Evolutionary conservation across 2,888 invertebrate genomes (phyloP).

Genomic region (Phorcus lineatus): DNA sequence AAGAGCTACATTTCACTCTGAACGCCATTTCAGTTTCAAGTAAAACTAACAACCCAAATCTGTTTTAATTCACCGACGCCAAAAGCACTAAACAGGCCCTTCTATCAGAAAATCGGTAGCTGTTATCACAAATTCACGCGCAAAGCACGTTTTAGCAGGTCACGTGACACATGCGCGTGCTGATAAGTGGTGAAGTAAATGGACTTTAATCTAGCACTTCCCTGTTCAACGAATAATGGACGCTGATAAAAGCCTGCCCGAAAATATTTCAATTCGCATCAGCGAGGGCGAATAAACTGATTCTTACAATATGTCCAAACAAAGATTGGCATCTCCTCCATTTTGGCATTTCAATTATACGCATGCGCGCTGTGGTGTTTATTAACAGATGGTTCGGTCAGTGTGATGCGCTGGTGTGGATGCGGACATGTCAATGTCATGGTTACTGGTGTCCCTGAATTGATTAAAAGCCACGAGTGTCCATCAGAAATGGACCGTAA

Average conservation of each 20-base stretch:
- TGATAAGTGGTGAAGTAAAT: neutral
- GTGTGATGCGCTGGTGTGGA: neutral
- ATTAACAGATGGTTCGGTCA: neutral
- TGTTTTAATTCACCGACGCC: no score
- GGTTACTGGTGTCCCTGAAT: neutral
- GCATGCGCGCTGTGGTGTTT: neutral
- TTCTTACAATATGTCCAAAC: slow-evolving; percentile 11
- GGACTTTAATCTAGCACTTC: neutral
- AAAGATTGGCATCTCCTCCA: neutral
- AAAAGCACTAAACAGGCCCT: neutral
- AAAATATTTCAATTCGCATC: neutral
- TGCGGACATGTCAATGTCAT: neutral
- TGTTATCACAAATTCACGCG: neutral
- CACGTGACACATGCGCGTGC: slow-evolving; percentile 1
- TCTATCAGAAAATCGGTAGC: neutral
- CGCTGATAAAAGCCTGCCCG: neutral
- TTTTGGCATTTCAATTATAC: neutral
- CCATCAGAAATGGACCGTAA: neutral
- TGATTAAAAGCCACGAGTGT: neutral
- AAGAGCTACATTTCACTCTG: no score
- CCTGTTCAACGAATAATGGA: neutral
- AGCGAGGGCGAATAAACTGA: neutral
- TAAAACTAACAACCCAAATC: no score
- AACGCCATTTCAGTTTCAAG: no score
- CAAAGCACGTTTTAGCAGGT: neutral